These are phyloP conservation scores for Drosophila yooni DNA, from an alignment of 2,888 invertebrate species.

Conservation along the genomic window DNA sequence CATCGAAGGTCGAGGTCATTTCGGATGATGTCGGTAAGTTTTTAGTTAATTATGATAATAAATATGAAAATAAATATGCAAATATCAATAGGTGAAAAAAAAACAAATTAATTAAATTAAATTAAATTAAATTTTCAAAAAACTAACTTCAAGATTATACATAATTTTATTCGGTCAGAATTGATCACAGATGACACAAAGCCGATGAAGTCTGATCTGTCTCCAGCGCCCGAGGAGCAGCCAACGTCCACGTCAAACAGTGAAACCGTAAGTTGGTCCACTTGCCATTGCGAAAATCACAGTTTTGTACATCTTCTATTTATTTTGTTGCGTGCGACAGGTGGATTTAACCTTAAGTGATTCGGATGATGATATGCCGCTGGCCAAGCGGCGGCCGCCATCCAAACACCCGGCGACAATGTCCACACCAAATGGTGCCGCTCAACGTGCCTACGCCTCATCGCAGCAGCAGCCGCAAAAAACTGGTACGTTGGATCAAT, in stretches of 20 bases:
- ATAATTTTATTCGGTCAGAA: constrained; percentile 56
- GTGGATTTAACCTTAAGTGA: constrained; percentile 91
- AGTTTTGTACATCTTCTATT: neutral
- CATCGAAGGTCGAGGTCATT: constrained; percentile 89
- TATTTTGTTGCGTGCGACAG: constrained; percentile 47
- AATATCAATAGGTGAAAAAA: neutral
- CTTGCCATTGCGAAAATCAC: neutral
- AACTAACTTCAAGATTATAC: neutral
- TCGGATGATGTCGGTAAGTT: constrained; percentile 90
- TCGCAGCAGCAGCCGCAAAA: constrained; percentile 74
- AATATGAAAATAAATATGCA: neutral
- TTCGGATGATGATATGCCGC: constrained; percentile 89
- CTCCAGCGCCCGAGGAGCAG: constrained; percentile 79
- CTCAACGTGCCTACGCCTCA: constrained; percentile 65
- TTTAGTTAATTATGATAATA: too few species aligned
- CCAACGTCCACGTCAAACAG: constrained; percentile 85
- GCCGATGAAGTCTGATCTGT: constrained; percentile 72
- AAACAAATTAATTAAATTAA: neutral
- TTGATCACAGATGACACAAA: constrained; percentile 81
- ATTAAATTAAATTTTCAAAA: neutral
- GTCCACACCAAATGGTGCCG: constrained; percentile 71
- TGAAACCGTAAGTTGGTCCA: constrained; percentile 80
- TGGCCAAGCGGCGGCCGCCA: constrained; percentile 87
- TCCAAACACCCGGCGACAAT: constrained; percentile 74
- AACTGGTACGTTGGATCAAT: constrained; percentile 84